Evolutionary conservation across 1,140 invertebrate genomes (phyloP), one percentile per base, ranked within the genome.

Genomic region (Aphelinus atriplicis): DNA sequence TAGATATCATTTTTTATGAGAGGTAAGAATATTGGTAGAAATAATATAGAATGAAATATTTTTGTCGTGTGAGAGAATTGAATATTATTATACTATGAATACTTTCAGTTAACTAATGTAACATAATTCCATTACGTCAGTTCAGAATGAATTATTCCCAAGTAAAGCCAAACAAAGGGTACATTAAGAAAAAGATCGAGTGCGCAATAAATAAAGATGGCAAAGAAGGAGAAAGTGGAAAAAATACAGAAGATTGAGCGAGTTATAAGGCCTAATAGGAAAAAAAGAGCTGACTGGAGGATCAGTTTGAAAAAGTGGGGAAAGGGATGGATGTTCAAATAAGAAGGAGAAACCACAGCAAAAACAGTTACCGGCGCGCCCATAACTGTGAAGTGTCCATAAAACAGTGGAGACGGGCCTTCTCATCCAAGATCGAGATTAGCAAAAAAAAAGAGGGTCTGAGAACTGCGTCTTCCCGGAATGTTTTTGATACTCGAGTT

Each of bases 331-430:
- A 46, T 43, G 58, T 60, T 57, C 48, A 51, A 71, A 66, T 56
- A 47, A 3, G 6, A 2, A n/a, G 45, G 46, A 47, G 60, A 26
- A n/a, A n/a, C n/a, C n/a, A n/a, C 55, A 26, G 26, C 62, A 71
- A 70, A 74, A 75, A 75, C 76, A 77, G 76, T 77, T 74, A 66
- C n/a, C n/a, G n/a, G n/a, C n/a, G n/a, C n/a, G n/a, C n/a, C n/a
- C 46, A 58, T 79, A 79, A 81, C 80, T 77, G 79, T 79, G 76
- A 79, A 80, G 76, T 69, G 71, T 64, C 65, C 80, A 66, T 78
- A n/a, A 80, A 80, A 81, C 42, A 62, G 53, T n/a, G n/a, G 45
- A 10, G 53, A n/a, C 7, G 55, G 10, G 50, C 61, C 57, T 10
- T 7, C 4, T 48, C 43, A 42, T 48, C 9, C 10, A 7, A 45